Evolutionary conservation across 23 tunicate species (phyloP).

Genomic region (Diplosoma virens): DNA sequence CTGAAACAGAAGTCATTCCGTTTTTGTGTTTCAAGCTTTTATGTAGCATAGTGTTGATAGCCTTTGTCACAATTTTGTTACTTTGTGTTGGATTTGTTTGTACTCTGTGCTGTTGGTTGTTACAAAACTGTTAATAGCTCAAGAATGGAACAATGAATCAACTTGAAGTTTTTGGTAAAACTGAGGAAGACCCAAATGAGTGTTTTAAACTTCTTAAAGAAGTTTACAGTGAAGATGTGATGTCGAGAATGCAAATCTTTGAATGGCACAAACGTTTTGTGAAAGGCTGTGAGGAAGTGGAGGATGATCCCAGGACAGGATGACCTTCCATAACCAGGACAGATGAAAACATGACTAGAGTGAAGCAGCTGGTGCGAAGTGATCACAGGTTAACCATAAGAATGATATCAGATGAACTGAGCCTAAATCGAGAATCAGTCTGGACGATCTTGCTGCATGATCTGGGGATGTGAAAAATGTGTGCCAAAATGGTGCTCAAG

Average conservation of each 20-base stretch:
- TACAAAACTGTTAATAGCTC: no score
- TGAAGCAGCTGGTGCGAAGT: neutral
- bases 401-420: neutral
- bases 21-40: neutral
- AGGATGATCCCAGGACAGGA: slow-evolving; percentile 1
- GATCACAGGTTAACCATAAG: neutral
- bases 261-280: slow-evolving; percentile 22
- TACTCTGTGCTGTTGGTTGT: no score
- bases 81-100: neutral
- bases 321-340: neutral
- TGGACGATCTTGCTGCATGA: neutral
- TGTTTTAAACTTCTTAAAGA: no score
- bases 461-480: neutral
- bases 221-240: no score
- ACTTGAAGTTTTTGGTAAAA: slow-evolving; percentile 10
- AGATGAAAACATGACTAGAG: neutral
- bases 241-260: neutral
- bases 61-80: neutral
- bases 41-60: neutral
- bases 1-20: neutral
- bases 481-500: neutral
- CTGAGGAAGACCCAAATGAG: slow-evolving; percentile 9
- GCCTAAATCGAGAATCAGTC: neutral
- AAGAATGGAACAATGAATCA: neutral
- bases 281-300: no score